phyloP scores from a whole-genome alignment of 2,888 invertebrate genomes.

The Eupithecia inturbata region DNA sequence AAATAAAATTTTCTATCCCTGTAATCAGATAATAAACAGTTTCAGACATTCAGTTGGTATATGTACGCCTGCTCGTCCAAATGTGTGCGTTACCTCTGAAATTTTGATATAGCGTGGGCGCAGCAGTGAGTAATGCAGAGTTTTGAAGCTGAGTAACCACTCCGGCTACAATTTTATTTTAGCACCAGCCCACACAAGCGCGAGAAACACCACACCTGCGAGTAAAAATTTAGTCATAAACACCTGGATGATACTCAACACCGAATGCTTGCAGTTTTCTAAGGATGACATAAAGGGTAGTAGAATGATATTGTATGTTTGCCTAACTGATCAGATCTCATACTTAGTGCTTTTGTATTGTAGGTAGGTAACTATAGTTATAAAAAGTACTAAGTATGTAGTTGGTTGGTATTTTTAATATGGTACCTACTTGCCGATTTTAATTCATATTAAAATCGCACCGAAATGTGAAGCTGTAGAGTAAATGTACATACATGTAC shows the following conservation, averaged over 20 bases:
- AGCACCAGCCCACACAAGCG: conserved; percentile 70
- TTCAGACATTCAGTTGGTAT: conserved; percentile 18
- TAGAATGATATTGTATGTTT: neutral
- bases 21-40: conserved; percentile 11
- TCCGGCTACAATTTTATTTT: conserved; percentile 76
- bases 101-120: conserved; percentile 80
- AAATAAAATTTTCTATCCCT: neutral
- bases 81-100: conserved; percentile 72
- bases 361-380: neutral
- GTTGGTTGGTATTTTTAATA: neutral
- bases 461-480: no score
- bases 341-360: neutral
- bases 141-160: conserved; percentile 73
- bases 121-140: conserved; percentile 73
- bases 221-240: conserved; percentile 66
- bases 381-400: neutral
- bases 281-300: neutral
- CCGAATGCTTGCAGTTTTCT: conserved; percentile 57
- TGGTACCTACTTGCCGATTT: no score
- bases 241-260: conserved; percentile 79
- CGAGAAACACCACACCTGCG: conserved; percentile 79
- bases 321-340: neutral
- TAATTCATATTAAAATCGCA: no score
- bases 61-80: conserved; percentile 60
- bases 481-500: no score